These are phyloP conservation scores for Pandion haliaetus DNA, from an alignment of 2,113 vertebrate species.

Conservation along the genomic window DNA sequence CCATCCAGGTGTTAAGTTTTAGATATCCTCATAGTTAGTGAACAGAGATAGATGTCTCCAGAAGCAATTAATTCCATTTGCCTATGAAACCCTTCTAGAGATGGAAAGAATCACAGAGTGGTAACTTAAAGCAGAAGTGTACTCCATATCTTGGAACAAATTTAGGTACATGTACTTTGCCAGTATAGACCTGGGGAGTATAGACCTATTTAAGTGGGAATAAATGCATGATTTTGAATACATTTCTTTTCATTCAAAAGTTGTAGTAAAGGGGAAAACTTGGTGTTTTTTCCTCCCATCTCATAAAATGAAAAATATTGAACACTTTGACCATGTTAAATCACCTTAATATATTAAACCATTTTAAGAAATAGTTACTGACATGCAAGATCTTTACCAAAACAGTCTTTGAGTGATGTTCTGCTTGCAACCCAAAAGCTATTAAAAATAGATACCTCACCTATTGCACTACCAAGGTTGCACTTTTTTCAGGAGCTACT, in stretches of 20 bases:
- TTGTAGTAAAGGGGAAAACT: background rate
- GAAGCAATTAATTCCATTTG: background rate
- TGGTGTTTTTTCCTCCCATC: background rate
- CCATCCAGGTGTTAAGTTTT: background rate
- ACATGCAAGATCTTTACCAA: background rate
- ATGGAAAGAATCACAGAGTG: background rate
- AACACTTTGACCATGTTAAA: background rate
- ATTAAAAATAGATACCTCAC: constrained; percentile 36
- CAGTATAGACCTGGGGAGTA: fast-evolving
- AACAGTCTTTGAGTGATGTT: background rate
- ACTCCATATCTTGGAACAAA: background rate
- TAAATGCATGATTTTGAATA: background rate
- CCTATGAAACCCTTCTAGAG: background rate
- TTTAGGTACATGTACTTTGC: background rate
- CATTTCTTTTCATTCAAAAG: background rate
- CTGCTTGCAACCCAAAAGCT: background rate
- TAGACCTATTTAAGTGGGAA: background rate
- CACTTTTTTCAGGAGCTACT: constrained; percentile 8
- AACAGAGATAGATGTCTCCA: background rate
- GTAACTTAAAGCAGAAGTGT: background rate
- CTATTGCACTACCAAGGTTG: background rate
- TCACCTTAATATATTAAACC: background rate
- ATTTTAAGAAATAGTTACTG: constrained; percentile 11
- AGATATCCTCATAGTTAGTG: background rate
- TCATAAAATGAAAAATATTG: background rate